Base-by-base conservation (phyloP, 2,888 invertebrate species). In the Phasia obesa region DNA sequence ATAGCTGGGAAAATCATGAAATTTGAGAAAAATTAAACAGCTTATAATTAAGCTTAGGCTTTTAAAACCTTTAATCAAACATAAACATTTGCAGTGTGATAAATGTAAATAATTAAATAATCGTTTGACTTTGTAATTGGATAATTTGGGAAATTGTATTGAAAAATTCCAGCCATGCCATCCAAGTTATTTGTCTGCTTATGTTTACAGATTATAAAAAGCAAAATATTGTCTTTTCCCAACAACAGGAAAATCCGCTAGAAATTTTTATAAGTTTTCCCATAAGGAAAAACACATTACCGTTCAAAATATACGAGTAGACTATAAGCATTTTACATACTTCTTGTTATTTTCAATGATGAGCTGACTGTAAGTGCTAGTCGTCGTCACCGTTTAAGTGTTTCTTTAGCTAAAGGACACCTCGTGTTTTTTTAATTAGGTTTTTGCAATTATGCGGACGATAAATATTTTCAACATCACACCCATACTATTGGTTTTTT, bases 61-160 rank as follows among this genome's bases (percentile, higher is more conserved):
- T 49, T 53, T 3, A 5, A 19, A 64, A 31, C 19, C 7, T 35
- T 15, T 62, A 23, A 62, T 25, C 25, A 55, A 35, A 62, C 13
- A 62, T 38, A 60, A 59, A 53, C n/a, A 76, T 38, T 51, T 2
- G 42, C 11, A 38, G 49, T 25, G 15, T 15, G 19, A 42, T 27
- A 35, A 42, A 21, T 38, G 17, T 27, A 47, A 71, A 47, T 60
- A 49, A 87, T 86, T 88, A 4, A 35, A 35, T 35, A 85, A 88
- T 87, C 86, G 70, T 84, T 84, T 88, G 88, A 89, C 89, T 88
- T 87, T 88, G 86, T 89, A 89, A 89, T 89, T 89, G 88, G 89
- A 89, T 89, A 88, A 89, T 87, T 85, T 86, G 86, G 87, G 85
- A 87, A 88, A 87, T 87, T 86, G 86, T 87, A 17, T 60, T 31